Evolutionary conservation across 2,113 vertebrate genomes (phyloP).

Genomic region (Plecturocebus donacophilus): DNA sequence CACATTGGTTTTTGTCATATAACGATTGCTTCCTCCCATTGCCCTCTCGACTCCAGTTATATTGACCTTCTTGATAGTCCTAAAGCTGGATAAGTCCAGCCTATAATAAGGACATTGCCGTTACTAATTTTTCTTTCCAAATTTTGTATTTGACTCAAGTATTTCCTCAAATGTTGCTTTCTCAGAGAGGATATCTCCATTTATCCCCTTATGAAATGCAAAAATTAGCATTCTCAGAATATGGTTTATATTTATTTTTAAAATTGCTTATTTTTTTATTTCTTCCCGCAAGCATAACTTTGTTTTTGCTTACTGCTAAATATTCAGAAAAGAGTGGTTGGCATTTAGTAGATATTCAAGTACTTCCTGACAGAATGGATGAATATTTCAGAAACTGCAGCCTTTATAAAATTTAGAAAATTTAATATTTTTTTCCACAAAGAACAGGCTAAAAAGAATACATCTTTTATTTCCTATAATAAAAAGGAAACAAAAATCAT

Average conservation of each 20-base stretch:
- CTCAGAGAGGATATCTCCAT: not conserved
- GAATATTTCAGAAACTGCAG: not conserved
- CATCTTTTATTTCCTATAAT: not conserved
- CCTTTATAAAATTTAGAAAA: not conserved
- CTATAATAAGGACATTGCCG: not conserved
- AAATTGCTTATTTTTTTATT: not conserved
- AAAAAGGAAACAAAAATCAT: not conserved
- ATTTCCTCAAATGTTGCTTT: not conserved
- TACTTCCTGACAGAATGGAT: not conserved
- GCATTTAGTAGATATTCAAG: not conserved
- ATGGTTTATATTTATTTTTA: not conserved
- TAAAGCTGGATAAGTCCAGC: not conserved
- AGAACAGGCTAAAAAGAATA: not conserved
- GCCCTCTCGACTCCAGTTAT: not conserved
- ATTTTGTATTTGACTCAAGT: not conserved
- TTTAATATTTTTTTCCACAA: not conserved
- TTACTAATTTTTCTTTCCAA: not conserved
- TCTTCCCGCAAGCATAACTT: not conserved
- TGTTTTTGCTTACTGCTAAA: not conserved
- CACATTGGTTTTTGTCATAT: not conserved
- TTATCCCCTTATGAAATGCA: not conserved
- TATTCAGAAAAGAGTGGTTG: not conserved
- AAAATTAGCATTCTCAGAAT: not conserved
- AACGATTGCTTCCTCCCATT: rapidly evolving
- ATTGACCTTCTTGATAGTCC: not conserved